These are phyloP conservation scores for Chrysodeixis includens DNA, from an alignment of 2,888 invertebrate genomes.

Conservation along the genomic window DNA sequence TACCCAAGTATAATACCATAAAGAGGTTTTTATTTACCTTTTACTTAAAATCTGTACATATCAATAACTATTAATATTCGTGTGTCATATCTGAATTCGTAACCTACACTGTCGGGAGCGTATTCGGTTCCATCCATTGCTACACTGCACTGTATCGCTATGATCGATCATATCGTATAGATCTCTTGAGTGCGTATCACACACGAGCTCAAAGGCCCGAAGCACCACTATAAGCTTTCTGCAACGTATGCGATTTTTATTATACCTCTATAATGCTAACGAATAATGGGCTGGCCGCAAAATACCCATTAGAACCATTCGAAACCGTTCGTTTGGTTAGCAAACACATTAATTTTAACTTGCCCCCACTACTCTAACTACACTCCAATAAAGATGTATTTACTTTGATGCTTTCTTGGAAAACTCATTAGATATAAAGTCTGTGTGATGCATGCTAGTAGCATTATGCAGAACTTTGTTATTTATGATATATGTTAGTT, in stretches of 20 bases:
- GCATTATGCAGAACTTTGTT: conserved; percentile 35
- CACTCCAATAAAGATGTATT: conserved; percentile 49
- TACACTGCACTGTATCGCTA: conserved; percentile 21
- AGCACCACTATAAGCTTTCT: not conserved
- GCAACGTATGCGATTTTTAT: conserved; percentile 33
- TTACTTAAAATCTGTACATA: too few relatives aligned
- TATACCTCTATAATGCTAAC: conserved; percentile 24
- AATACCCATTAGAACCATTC: conserved; percentile 34
- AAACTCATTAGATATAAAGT: conserved; percentile 47
- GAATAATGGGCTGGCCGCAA: conserved; percentile 9
- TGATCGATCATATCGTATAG: conserved; percentile 27
- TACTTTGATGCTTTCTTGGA: conserved; percentile 37
- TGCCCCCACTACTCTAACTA: conserved; percentile 42
- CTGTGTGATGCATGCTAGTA: conserved; percentile 30
- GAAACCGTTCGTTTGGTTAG: conserved; percentile 24
- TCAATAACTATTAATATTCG: too few relatives aligned
- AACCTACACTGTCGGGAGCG: not conserved
- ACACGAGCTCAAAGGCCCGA: conserved; percentile 30
- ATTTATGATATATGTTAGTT: conserved; percentile 25
- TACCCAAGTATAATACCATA: not conserved
- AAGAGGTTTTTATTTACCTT: not conserved
- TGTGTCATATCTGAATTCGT: not conserved
- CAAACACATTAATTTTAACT: conserved; percentile 62
- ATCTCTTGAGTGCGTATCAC: conserved; percentile 23
- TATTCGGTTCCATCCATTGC: conserved; percentile 8